Percentiles rank a stretch among this genome's conserved stretches.
These are phyloP conservation scores for Gonioctena quinquepunctata DNA, from an alignment of 1,140 invertebrate species.

Conservation along the genomic window DNA sequence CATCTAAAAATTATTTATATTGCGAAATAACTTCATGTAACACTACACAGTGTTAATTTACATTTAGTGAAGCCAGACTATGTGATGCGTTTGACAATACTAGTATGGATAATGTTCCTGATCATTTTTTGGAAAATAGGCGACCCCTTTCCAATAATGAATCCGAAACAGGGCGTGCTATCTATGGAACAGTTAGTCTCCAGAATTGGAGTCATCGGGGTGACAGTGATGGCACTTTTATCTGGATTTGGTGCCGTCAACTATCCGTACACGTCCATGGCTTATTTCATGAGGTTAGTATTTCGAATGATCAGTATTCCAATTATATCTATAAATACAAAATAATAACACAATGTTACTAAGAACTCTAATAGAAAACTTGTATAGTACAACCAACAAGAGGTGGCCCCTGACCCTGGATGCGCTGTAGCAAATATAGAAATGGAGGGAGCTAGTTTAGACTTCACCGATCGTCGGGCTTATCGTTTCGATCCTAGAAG, in stretches of 20 bases:
- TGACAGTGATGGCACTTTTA: constrained; percentile 98
- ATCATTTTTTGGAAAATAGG: constrained; percentile 99
- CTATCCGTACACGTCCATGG: constrained; percentile 99
- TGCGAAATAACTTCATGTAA: not conserved
- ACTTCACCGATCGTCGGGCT: too few species aligned
- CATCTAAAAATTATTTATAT: not conserved
- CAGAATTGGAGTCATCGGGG: constrained; percentile 95
- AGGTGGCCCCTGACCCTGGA: too few species aligned
- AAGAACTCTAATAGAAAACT: too few species aligned
- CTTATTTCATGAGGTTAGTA: constrained; percentile 89
- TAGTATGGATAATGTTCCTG: constrained; percentile 89
- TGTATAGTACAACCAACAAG: too few species aligned
- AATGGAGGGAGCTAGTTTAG: too few species aligned
- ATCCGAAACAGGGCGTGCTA: constrained; percentile 89
- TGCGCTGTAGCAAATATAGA: too few species aligned
- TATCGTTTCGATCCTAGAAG: too few species aligned
- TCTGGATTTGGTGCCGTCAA: constrained; percentile 99
- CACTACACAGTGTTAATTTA: not conserved
- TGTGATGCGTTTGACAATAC: constrained; percentile 78
- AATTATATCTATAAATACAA: too few species aligned
- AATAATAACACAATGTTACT: too few species aligned
- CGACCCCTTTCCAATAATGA: constrained; percentile 97
- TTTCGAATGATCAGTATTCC: too few species aligned
- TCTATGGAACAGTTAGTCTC: constrained; percentile 97
- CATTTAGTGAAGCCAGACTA: constrained; percentile 79